A percentile compares a stretch with the other conserved stretches of the same genome.
These are phyloP conservation scores for Nycticorax nycticorax DNA, from an alignment of 2,113 vertebrate genomes.

Conservation along the genomic window DNA sequence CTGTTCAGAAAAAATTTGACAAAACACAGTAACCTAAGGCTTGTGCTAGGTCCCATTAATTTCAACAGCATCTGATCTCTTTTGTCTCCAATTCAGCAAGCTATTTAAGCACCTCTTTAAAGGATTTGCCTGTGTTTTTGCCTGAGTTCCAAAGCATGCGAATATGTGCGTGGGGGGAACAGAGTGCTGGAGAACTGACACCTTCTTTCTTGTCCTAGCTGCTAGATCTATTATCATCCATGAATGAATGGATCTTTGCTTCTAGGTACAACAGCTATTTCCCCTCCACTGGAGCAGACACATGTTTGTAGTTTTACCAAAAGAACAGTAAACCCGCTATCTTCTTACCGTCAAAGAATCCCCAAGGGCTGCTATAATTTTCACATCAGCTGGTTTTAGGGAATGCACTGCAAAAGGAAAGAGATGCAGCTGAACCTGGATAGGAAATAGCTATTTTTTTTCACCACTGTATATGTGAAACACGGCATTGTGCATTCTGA, in stretches of 20 bases:
- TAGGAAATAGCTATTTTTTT: not conserved
- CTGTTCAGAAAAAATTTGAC: not conserved
- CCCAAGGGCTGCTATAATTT: slow-evolving; percentile 88
- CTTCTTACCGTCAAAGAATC: slow-evolving; percentile 89
- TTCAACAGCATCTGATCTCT: not conserved
- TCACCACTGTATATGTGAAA: not conserved
- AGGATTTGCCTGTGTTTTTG: not conserved
- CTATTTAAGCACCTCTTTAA: not conserved
- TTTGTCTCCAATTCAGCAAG: not conserved
- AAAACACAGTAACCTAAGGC: not conserved
- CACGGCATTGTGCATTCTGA: not conserved
- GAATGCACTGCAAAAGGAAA: slow-evolving; percentile 81
- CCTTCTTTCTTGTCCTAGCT: not conserved
- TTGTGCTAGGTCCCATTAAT: not conserved
- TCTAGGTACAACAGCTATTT: not conserved
- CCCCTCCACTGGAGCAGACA: not conserved
- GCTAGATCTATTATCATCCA: not conserved
- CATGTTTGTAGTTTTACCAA: not conserved
- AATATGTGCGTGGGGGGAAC: accelerated
- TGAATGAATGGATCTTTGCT: not conserved
- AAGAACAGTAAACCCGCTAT: not conserved
- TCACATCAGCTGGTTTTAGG: slow-evolving; percentile 88
- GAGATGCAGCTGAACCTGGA: not conserved
- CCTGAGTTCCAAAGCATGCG: not conserved
- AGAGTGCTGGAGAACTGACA: not conserved